These are phyloP conservation scores for Rhynchopsitta pachyrhyncha DNA, from an alignment of 2,113 vertebrate genomes.

Conservation along the genomic window DNA sequence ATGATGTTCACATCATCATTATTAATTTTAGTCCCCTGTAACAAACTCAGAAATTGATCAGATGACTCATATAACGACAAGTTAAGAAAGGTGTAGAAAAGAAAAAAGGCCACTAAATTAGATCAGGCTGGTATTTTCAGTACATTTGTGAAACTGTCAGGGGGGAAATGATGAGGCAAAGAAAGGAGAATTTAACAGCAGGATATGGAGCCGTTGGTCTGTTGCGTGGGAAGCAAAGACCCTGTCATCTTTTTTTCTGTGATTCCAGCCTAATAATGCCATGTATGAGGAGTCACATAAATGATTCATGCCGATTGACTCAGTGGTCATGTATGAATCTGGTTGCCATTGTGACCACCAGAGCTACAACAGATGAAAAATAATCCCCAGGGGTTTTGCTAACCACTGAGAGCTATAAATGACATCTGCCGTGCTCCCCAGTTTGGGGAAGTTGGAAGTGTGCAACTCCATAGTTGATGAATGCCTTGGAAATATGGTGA, in stretches of 20 bases:
- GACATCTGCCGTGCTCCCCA: neutral
- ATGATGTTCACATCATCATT: neutral
- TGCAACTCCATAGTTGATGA: neutral
- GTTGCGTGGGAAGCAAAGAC: neutral
- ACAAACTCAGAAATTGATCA: neutral
- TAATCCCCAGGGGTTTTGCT: conserved; percentile 16
- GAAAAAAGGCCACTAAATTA: neutral
- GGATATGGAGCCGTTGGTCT: neutral
- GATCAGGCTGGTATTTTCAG: neutral
- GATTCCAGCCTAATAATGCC: conserved; percentile 50
- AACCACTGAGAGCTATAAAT: neutral
- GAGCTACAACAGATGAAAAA: neutral
- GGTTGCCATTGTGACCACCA: conserved; percentile 39
- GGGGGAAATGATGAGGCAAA: neutral
- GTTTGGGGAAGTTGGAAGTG: neutral
- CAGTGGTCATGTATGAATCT: neutral
- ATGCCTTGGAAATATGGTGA: neutral
- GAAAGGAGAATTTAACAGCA: neutral
- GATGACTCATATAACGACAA: neutral
- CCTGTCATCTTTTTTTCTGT: neutral
- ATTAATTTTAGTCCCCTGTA: neutral
- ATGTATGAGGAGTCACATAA: conserved; percentile 43
- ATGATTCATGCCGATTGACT: conserved; percentile 54
- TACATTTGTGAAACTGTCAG: neutral
- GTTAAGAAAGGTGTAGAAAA: neutral